Conservation (phyloP, 2,113 vertebrate species). For the Petrocephalus zakoni region DNA sequence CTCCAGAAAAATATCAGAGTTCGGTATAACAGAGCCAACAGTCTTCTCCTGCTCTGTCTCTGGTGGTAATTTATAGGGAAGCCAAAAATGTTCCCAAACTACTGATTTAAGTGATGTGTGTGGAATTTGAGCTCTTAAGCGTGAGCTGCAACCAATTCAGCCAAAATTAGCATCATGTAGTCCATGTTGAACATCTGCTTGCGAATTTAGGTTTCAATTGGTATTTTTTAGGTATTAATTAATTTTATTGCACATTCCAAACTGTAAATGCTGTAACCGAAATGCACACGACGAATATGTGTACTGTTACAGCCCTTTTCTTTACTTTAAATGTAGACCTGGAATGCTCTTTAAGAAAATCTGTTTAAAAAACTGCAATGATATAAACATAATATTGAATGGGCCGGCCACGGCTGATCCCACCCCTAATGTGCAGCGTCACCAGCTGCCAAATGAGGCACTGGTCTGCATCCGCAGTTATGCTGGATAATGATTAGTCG, state of each 20-base stretch:
- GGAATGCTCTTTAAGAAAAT: too few species aligned
- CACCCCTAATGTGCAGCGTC: neutral
- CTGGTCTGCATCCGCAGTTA: slow-evolving; percentile 20
- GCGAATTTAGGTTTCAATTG: too few species aligned
- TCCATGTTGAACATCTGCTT: neutral
- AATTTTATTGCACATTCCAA: neutral
- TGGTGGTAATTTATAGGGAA: neutral
- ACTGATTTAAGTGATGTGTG: neutral
- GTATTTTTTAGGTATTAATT: neutral
- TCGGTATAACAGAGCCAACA: neutral
- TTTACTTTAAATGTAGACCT: too few species aligned
- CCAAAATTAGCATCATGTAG: neutral
- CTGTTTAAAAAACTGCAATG: too few species aligned
- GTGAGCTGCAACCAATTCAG: neutral
- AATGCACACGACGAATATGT: too few species aligned
- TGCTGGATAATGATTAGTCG: neutral
- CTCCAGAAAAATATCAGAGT: neutral
- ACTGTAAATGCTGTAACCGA: too few species aligned
- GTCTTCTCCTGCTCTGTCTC: neutral
- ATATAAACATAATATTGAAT: neutral
- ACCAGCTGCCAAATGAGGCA: slow-evolving; percentile 28
- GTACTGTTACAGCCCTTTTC: too few species aligned
- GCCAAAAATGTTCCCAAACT: neutral
- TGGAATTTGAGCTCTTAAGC: neutral
- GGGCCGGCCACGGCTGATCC: neutral